phyloP scores from a whole-genome alignment of 2,888 invertebrate species.

The Amblyjoppa proteus region DNA sequence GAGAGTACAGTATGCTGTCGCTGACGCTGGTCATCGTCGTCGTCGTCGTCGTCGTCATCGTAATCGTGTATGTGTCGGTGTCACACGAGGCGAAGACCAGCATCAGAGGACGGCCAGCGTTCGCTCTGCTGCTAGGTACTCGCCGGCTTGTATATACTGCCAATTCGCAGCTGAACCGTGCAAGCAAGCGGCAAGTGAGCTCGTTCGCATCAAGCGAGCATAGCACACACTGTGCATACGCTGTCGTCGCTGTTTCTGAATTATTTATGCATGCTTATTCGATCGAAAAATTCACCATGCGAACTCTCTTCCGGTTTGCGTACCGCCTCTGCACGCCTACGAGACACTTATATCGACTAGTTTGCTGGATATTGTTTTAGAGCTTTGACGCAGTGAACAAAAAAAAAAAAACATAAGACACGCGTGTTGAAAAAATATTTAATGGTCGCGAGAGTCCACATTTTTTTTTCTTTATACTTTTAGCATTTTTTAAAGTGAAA shows the following conservation, averaged over 20 bases:
- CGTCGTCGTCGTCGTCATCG: conserved; percentile 31
- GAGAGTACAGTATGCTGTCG: conserved; percentile 28
- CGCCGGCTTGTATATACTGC: conserved; percentile 59
- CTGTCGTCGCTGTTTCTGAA: conserved; percentile 39
- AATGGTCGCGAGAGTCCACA: too few relatives aligned
- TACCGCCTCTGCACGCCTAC: conserved; percentile 4
- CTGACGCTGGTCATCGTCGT: conserved; percentile 45
- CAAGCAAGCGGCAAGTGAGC: conserved; percentile 43
- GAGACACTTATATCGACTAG: neutral
- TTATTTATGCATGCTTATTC: conserved; percentile 62
- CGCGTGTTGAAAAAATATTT: too few relatives aligned
- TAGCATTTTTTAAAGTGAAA: neutral
- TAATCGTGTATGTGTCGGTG: conserved; percentile 45
- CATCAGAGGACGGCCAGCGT: conserved; percentile 25
- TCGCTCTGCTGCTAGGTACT: conserved; percentile 55
- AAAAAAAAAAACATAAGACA: too few relatives aligned
- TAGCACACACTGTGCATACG: conserved; percentile 8
- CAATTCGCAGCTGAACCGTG: conserved; percentile 67
- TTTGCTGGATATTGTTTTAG: conserved; percentile 13
- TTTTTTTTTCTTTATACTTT: too few relatives aligned
- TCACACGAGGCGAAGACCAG: conserved; percentile 58
- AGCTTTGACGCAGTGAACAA: too few relatives aligned
- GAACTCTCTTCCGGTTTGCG: conserved; percentile 30
- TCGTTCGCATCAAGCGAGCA: conserved; percentile 26
- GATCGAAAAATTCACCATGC: conserved; percentile 30